Evolutionary conservation across 2,888 invertebrate species (phyloP).

Genomic region (Eilema griseolum): DNA sequence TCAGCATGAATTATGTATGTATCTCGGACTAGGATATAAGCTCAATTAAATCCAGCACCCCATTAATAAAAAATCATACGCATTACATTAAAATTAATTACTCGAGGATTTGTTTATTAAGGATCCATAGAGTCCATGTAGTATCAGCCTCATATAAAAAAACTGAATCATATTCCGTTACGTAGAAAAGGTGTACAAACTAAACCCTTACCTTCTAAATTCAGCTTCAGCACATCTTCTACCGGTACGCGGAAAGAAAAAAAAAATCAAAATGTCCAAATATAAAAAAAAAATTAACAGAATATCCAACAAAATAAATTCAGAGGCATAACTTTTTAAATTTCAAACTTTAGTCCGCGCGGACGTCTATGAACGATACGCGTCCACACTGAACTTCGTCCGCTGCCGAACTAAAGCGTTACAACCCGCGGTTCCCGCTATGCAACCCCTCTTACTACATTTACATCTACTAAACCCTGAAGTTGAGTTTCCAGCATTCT

Average conservation of each 20-base stretch:
- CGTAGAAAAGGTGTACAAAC: neutral
- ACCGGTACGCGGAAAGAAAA: constrained; percentile 14
- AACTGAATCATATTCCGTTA: neutral
- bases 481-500: constrained; percentile 13
- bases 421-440: constrained; percentile 40
- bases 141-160: neutral
- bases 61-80: constrained; percentile 21
- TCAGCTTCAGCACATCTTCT: constrained; percentile 35
- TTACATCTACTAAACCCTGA: constrained; percentile 2
- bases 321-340: constrained; percentile 46
- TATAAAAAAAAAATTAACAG: constrained; percentile 37
- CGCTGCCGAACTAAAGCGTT: constrained; percentile 43
- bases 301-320: constrained; percentile 41
- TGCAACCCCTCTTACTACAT: constrained; percentile 19
- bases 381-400: constrained; percentile 31
- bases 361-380: constrained; percentile 16
- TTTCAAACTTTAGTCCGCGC: constrained; percentile 52
- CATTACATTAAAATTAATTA: constrained; percentile 20
- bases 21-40: constrained; percentile 11
- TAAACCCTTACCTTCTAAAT: constrained; percentile 40
- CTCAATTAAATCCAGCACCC: constrained; percentile 17
- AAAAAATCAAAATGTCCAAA: constrained; percentile 28
- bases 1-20: neutral
- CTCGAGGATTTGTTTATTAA: constrained; percentile 12
- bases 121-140: neutral